These are phyloP conservation scores for Omphaloscelis lunosa DNA, from an alignment of 2,888 invertebrate genomes.

Conservation along the genomic window DNA sequence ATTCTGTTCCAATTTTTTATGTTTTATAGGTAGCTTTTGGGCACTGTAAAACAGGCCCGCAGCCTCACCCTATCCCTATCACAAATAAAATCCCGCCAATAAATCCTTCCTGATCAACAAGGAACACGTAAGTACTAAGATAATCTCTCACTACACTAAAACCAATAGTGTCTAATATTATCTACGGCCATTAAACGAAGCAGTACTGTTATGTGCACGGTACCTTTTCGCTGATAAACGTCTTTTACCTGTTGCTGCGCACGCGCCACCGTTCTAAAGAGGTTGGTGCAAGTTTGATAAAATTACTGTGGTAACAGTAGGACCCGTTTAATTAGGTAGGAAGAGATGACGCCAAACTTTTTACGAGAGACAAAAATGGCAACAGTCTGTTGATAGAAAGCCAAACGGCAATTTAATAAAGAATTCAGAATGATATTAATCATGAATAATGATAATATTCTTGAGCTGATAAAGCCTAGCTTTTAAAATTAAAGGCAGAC, in stretches of 20 bases:
- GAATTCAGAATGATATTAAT: not conserved
- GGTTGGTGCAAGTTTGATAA: conserved; percentile 52
- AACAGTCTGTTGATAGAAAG: not conserved
- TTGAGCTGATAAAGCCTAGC: too few species aligned
- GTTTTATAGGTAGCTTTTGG: too few species aligned
- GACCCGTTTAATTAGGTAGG: not conserved
- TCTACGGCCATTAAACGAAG: conserved; percentile 72
- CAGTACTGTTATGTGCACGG: conserved; percentile 71
- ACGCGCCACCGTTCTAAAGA: conserved; percentile 67
- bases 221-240: conserved; percentile 72
- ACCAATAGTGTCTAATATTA: conserved; percentile 57
- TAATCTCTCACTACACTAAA: conserved; percentile 29
- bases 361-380: not conserved
- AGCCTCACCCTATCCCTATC: not conserved
- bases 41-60: too few species aligned
- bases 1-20: too few species aligned
- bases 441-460: too few species aligned
- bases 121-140: conserved; percentile 7
- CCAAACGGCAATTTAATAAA: not conserved
- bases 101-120: conserved; percentile 25
- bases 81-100: conserved; percentile 35
- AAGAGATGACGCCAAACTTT: not conserved
- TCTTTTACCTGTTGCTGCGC: conserved; percentile 70
- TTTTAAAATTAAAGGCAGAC: not conserved
- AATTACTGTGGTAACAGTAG: not conserved